Evolutionary conservation across 1,140 invertebrate genomes (phyloP), one percentile per base, ranked within the genome.

Genomic region (Capitella teleta): DNA sequence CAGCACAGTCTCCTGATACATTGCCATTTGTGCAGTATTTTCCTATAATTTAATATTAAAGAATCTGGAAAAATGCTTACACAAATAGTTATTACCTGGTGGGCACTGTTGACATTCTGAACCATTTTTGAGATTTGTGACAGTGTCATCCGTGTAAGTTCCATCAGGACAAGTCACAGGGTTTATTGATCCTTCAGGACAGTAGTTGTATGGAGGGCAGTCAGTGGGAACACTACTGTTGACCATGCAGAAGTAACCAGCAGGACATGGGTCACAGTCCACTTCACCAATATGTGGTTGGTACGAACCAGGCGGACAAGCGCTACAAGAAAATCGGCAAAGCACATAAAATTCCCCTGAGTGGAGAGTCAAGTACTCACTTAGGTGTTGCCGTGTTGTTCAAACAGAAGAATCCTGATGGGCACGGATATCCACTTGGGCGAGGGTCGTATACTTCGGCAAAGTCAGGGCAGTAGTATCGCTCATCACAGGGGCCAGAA

Each of bases 1-100:
- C 63, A 6, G 57, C 47, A 55, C 67, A 69, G 28, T 58, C 50
- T 3, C 61, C 65, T 23, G 64, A 54, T 5, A 65, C 59, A 3
- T 43, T 41, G 21, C 67, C 67, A 51, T 60, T 60, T 5, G 54
- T 54, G 53, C 67, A 69, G 56, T 69, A 69, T 26, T 57, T 59
- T n/a, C 66, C 66, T 68, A 52, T 10, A 34, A 12, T 34, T 10
- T 34, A 34, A 16, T 16, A 34, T 34, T 34, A 16, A 34, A 34
- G 16, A 34, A 34, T 34, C 10, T 16, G 16, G 32, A 16, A 34
- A n/a, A n/a, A n/a, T n/a, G n/a, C n/a, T n/a, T n/a, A n/a, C n/a
- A n/a, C n/a, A n/a, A n/a, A n/a, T n/a, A n/a, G n/a, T n/a, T n/a
- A n/a, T 40, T 24, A 40, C 38, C 38, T 12, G 38, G 38, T 34